Evolutionary conservation across 2,113 vertebrate genomes (phyloP), one percentile per base, ranked within the genome.

Genomic region (Hyperoodon ampullatus): DNA sequence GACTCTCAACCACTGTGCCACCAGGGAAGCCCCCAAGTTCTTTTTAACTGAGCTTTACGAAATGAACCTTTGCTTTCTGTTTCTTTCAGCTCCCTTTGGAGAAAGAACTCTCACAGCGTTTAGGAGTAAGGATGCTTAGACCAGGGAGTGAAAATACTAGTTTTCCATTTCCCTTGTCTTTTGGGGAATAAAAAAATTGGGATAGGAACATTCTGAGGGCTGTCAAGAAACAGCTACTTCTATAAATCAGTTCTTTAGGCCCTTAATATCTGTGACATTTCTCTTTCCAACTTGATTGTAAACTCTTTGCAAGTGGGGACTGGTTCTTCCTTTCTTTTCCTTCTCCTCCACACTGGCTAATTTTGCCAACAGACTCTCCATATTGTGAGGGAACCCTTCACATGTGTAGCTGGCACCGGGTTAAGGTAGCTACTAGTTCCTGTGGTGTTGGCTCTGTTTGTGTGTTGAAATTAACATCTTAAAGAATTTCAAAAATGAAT

Each of bases 161-260:
- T 65, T 97, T 97, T 77, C 58, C 70, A 78, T 93, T 86, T 94
- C 60, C 58, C 60, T 84, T 70, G 21, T 83, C 68, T 88, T 77
- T 95, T 8, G 35, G 88, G 88, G 74, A 93, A 84, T 74, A 68
- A 70, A 84, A 60, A 44, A 75, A 72, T 93, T 95, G 94, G 78
- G 77, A 91, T 11, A 78, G 63, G 55, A 70, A 60, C 61, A 78
- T 95, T 86, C 68, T 93, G 65, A 86, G 85, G 68, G 16, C 55
- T 68, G 81, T 75, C 93, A 96, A 93, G 91, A 96, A 94, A 63
- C 66, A 91, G 24, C 77, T 70, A 75, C 90, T 95, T 91, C 60
- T 65, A 70, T 63, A 90, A 82, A 88, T 78, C 93, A 89, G 93
- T 50, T 94, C 63, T 85, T 90, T 92, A 90, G 55, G 53, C 50